Percentiles rank a stretch among this genome's conserved stretches.
phyloP scores from a whole-genome alignment of 1,140 invertebrate genomes.

The Chlorops oryzae region DNA sequence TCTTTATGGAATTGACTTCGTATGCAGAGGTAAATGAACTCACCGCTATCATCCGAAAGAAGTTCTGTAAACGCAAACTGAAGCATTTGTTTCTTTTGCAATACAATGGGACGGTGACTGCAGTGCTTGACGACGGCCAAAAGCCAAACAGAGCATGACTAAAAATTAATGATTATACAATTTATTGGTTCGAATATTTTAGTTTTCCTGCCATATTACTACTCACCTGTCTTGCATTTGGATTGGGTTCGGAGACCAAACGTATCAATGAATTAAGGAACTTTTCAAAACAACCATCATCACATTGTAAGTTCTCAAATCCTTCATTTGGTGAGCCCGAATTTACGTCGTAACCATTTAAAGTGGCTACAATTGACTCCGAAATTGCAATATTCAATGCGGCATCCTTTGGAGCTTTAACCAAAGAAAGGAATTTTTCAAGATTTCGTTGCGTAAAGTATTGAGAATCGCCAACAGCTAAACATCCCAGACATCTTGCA shows the following conservation, averaged over 20 bases:
- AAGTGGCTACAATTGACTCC: conserved; percentile 39
- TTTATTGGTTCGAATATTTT: conserved; percentile 47
- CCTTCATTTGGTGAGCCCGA: conserved; percentile 57
- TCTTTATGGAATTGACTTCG: background rate
- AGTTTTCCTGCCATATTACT: conserved; percentile 53
- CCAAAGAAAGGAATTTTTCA: conserved; percentile 35
- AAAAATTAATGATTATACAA: background rate
- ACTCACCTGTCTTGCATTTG: conserved; percentile 73
- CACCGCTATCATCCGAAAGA: conserved; percentile 84
- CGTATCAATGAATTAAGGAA: conserved; percentile 65
- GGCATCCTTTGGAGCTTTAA: conserved; percentile 42
- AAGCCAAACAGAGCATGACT: conserved; percentile 61
- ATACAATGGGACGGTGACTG: conserved; percentile 59
- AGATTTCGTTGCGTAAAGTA: conserved; percentile 40
- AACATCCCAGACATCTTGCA: conserved; percentile 39
- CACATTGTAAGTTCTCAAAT: conserved; percentile 43
- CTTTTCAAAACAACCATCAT: conserved; percentile 58
- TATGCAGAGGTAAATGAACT: conserved; percentile 30
- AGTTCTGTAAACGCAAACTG: conserved; percentile 84
- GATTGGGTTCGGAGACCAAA: conserved; percentile 67
- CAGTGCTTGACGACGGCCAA: conserved; percentile 77
- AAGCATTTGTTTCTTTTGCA: conserved; percentile 59
- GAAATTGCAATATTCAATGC: conserved; percentile 46
- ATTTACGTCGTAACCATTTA: conserved; percentile 51
- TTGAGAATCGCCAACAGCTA: conserved; percentile 44